Base-by-base conservation (phyloP, 2,113 vertebrate species). In the Elephas maximus region DNA sequence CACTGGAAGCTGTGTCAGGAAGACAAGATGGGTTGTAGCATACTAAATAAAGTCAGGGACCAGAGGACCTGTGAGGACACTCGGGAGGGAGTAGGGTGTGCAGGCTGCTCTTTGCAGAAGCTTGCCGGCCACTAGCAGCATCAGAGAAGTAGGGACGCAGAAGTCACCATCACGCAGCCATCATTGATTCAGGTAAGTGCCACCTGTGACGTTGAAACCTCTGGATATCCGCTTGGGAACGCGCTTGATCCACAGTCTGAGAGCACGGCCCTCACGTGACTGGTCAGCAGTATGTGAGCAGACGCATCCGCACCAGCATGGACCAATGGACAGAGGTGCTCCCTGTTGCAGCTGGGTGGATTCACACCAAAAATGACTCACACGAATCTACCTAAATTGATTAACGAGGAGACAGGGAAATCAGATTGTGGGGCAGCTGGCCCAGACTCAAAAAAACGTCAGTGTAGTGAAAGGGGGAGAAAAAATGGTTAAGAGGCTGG, bases 241-340 rank as follows among this genome's bases (percentile, higher is more conserved):
- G 8, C 8, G n/a, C 9, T 3, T 1, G 57, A 5, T 41, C 37
- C 15, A 0, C 5, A 8, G 5, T 21, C 21, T 8, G 18, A 10
- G 60, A 26, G 14, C 79, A 12, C 6, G 2, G 5, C 26, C 67
- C 65, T 9, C 1, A 3, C 15, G 24, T 9, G 1, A 8, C 60
- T 26, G 57, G 41, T 65, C 24, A 14, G 60, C 20, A 23, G 60
- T 41, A 30, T 18, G 7, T 4, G 63, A 3, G 14, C 62, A 8
- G 48, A 21, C 0, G 10, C 5, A 5, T 17, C 23, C 17, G 4
- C 37, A 2, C 82, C 3, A 0, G 6, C 5, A 0, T 1, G 17
- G 18, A 74, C 11, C 82, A 67, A 0, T 10, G 0, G 18, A 5
- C 1, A 0, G 2, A 2, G 1, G 33, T 53, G 24, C 69, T 11